These are phyloP conservation scores for Thaleichthys pacificus DNA, from an alignment of 2,797 vertebrate genomes.

Conservation along the genomic window DNA sequence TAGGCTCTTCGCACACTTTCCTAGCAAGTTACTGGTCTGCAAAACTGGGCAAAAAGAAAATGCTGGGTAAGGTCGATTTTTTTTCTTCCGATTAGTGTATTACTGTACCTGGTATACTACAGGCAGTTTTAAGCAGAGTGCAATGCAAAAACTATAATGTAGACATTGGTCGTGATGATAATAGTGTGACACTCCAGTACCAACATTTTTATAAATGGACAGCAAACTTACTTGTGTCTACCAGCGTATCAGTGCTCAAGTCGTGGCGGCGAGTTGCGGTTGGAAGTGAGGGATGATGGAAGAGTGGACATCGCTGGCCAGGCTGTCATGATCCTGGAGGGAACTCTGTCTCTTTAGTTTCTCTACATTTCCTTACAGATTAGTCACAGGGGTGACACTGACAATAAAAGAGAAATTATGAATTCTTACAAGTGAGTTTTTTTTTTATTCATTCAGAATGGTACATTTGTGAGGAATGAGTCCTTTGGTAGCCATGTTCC, in stretches of 20 bases:
- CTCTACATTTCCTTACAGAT: background rate
- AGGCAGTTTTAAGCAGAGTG: no score
- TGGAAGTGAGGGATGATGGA: constrained; percentile 74
- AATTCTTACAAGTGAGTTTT: background rate
- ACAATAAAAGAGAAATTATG: no score
- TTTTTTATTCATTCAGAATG: background rate
- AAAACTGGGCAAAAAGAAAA: constrained; percentile 83
- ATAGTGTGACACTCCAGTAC: background rate
- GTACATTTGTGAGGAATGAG: background rate
- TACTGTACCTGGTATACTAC: background rate
- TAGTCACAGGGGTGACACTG: no score
- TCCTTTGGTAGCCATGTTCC: no score
- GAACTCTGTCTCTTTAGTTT: constrained; percentile 41
- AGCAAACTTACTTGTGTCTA: background rate
- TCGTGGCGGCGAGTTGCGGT: constrained; percentile 82
- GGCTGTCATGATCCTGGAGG: constrained; percentile 74
- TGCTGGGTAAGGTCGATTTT: constrained; percentile 75
- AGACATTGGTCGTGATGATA: background rate
- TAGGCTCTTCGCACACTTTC: constrained; percentile 89
- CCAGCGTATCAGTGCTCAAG: constrained; percentile 87
- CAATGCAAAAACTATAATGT: no score
- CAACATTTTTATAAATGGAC: background rate
- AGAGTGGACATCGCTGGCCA: constrained; percentile 83
- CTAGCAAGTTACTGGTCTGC: constrained; percentile 88
- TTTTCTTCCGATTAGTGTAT: background rate